Base-by-base conservation (phyloP, 2,797 vertebrate genomes). In the Lagorchestes hirsutus region DNA sequence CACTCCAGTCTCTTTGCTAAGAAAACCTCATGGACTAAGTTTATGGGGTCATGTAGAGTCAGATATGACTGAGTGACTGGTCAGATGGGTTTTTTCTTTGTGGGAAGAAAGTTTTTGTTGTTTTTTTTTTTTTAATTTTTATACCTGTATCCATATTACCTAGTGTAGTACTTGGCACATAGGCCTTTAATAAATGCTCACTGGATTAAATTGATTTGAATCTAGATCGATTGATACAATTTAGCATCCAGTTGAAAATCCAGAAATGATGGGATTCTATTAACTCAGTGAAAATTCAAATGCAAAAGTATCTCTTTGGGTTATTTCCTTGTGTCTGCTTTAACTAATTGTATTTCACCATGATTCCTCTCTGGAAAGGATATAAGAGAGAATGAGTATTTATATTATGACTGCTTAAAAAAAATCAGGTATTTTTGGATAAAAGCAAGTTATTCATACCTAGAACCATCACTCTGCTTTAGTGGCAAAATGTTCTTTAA, bases 401-500 rank as follows among this genome's bases (percentile, higher is more conserved):
- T 87, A 9, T 27, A 46, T 87, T 27, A 87, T 10, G 74, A 87
- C 0, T 87, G 74, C 22, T 46, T 16, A 29, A 18, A 93, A 18
- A 28, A 93, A 28, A 16, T 0, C 34, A 55, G 16, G 2, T 14
- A 50, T 94, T 93, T 74, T 74, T 50, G 8, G 58, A 1, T 91
- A 92, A 57, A 9, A 90, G 55, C 18, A n/a, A 55, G 11, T n/a
- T 11, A 46, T 22, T 55, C 40, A 27, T 22, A 91, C 28, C 57
- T 87, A 58, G 87, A 67, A n/a, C 1, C 18, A 29, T 28, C 74
- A n/a, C 74, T 90, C 13, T 31, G 55, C 4, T 54, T 87, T 74
- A 52, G 28, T 67, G n/a, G 46, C 34, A 59, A 96, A 95, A 94
- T 87, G 11, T 12, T 93, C 10, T 96, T 95, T 93, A 10, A 62